A percentile compares a stretch with the other conserved stretches of the same genome.
These are phyloP conservation scores for Dipodomys spectabilis DNA, from an alignment of 2,113 vertebrate species.

Conservation along the genomic window DNA sequence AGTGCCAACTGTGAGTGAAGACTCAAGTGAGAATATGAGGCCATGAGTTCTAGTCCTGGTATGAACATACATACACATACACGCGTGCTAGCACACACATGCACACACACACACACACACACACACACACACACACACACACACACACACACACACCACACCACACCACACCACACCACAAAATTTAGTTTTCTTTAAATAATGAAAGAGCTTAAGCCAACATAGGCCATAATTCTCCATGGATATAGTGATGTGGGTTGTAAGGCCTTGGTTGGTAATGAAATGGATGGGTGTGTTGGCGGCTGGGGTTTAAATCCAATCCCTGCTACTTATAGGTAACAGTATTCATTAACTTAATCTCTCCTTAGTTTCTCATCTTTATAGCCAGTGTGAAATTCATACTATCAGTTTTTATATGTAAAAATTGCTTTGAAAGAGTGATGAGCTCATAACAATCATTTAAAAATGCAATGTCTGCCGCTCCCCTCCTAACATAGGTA, in stretches of 20 bases:
- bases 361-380: background rate
- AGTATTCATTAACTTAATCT: slow-evolving; percentile 7
- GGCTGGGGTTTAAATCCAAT: slow-evolving; percentile 11
- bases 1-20: no score
- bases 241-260: background rate
- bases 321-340: background rate
- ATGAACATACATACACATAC: no score
- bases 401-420: slow-evolving; percentile 13
- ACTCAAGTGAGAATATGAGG: no score
- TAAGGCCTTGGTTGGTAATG: background rate
- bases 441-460: background rate
- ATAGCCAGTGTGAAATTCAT: background rate
- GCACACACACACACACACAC: no score
- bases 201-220: background rate
- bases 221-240: background rate
- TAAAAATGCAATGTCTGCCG: background rate
- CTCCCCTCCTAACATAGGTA: background rate
- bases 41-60: no score
- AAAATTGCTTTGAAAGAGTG: slow-evolving; percentile 10
- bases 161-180: no score
- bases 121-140: no score
- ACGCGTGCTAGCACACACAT: no score
- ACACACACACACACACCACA: no score
- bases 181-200: background rate
- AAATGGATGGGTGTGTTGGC: background rate